These are phyloP conservation scores for Phenganax marumi DNA, from an alignment of 92 coral and sea anemone species.

Conservation along the genomic window DNA sequence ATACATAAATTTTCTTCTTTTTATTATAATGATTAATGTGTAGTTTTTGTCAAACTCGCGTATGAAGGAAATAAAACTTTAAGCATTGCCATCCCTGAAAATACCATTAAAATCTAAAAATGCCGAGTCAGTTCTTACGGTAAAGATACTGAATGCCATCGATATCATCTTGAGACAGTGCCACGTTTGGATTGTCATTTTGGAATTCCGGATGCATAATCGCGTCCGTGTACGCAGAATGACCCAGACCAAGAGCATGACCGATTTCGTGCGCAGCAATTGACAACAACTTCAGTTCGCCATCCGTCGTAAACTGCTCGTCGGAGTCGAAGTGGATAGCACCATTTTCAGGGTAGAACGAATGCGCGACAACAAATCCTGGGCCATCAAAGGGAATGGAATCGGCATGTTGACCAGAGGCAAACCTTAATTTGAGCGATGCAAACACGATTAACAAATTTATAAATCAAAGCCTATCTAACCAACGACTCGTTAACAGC, in stretches of 20 bases:
- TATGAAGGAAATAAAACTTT: too few species aligned
- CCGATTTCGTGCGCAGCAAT: conserved; percentile 64
- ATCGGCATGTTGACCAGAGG: conserved; percentile 26
- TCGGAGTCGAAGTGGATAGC: conserved; percentile 63
- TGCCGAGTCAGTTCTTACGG: conserved; percentile 34
- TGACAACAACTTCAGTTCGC: conserved; percentile 41
- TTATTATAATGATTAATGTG: too few species aligned
- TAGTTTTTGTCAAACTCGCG: too few species aligned
- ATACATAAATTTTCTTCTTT: too few species aligned
- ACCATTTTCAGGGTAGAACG: conserved; percentile 54
- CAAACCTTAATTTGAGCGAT: conserved; percentile 42
- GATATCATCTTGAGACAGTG: conserved; percentile 53
- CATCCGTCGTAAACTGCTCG: conserved; percentile 52
- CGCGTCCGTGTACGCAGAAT: conserved; percentile 42
- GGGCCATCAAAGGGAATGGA: conserved; percentile 55
- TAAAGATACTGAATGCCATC: conserved; percentile 59
- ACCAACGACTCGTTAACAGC: too few species aligned
- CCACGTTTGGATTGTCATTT: conserved; percentile 38
- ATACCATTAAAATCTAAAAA: too few species aligned
- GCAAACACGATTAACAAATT: too few species aligned
- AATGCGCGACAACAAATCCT: conserved; percentile 57
- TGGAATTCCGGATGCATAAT: conserved; percentile 52
- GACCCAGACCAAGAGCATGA: conserved; percentile 62
- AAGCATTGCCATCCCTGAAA: too few species aligned
- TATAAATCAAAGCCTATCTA: too few species aligned